Percentiles rank a stretch among this genome's conserved stretches.
Evolutionary conservation across 2,113 vertebrate species (phyloP).

Genomic region (Platysteira castanea): DNA sequence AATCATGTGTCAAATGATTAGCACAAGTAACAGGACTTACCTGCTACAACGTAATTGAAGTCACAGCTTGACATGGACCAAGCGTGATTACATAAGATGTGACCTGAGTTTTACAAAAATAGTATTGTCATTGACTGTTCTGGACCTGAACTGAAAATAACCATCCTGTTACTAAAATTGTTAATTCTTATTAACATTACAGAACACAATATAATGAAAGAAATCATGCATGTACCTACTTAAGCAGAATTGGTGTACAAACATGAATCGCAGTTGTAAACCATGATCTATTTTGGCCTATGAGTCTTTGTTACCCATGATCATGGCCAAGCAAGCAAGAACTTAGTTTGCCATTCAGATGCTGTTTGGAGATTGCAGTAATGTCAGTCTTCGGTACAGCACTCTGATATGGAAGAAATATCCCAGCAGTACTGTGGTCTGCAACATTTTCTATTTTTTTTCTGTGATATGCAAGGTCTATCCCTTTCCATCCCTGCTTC

Average conservation of each 20-base stretch:
- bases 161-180: neutral
- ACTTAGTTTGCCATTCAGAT: neutral
- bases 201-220: neutral
- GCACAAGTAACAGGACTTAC: neutral
- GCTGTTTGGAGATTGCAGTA: neutral
- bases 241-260: neutral
- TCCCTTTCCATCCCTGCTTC: neutral
- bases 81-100: neutral
- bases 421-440: neutral
- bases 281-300: neutral
- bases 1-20: neutral
- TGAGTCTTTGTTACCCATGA: neutral
- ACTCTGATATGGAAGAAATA: neutral
- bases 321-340: neutral
- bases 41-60: neutral
- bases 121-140: neutral
- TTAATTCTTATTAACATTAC: neutral
- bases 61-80: neutral
- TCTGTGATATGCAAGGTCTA: neutral
- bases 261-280: neutral
- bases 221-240: neutral
- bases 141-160: neutral
- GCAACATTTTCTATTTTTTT: neutral
- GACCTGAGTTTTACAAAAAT: neutral
- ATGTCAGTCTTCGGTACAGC: neutral